Evolutionary conservation across 2,888 invertebrate species (phyloP).

Genomic region (Quadroppia sp.): DNA sequence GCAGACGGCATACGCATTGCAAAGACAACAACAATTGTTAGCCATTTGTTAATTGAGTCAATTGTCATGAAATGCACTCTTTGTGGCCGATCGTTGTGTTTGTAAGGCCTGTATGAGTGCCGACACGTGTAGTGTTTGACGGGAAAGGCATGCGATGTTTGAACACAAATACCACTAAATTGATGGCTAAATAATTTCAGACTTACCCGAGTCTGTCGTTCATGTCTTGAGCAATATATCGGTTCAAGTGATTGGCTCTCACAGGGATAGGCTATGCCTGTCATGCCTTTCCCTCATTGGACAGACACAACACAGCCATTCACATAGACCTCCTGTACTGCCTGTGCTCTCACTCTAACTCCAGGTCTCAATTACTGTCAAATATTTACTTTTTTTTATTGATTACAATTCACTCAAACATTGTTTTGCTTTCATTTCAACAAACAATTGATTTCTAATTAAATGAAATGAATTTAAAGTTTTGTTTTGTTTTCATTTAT

Average conservation of each 20-base stretch:
- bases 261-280: background rate
- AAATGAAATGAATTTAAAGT: background rate
- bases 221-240: background rate
- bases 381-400: background rate
- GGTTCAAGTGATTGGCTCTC: background rate
- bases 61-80: background rate
- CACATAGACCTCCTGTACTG: no score
- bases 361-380: background rate
- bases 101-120: background rate
- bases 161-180: background rate
- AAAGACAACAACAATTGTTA: background rate
- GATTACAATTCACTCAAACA: background rate
- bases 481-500: background rate
- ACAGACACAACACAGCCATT: background rate
- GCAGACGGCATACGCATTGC: background rate
- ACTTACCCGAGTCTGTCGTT: constrained; percentile 2
- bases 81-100: no score
- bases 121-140: background rate
- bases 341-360: background rate
- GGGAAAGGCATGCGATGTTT: background rate
- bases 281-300: background rate
- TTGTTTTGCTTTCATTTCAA: background rate
- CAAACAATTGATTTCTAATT: no score
- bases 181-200: background rate
- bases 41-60: background rate